These are phyloP conservation scores for Pelodiscus sinensis DNA, from an alignment of 2,113 vertebrate species.

Conservation along the genomic window DNA sequence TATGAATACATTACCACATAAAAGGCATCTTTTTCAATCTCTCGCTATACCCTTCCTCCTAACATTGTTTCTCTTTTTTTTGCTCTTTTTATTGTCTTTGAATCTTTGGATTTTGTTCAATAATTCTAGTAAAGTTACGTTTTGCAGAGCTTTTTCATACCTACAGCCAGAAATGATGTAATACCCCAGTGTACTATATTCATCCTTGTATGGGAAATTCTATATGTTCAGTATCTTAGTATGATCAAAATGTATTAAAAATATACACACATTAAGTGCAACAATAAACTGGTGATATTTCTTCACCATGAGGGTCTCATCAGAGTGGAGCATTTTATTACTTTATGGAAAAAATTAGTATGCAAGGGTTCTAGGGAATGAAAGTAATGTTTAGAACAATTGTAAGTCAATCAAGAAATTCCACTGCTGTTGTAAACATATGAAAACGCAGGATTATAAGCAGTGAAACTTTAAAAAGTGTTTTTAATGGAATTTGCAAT, in stretches of 20 bases:
- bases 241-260: not conserved
- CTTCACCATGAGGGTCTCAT: not conserved
- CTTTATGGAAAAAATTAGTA: not conserved
- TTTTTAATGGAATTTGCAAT: not conserved
- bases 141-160: not conserved
- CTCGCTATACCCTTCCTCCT: not conserved
- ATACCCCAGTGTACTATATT: not conserved
- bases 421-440: not conserved
- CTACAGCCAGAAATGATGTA: not conserved
- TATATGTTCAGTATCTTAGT: not conserved
- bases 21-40: not conserved
- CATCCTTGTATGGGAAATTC: not conserved
- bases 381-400: not conserved
- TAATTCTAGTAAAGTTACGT: not conserved
- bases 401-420: not conserved
- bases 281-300: not conserved
- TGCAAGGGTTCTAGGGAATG: not conserved
- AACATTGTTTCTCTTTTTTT: not conserved
- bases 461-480: not conserved
- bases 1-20: accelerated
- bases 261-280: not conserved
- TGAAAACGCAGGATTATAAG: not conserved
- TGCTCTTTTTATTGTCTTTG: not conserved
- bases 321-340: not conserved
- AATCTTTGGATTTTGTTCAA: not conserved